These are phyloP conservation scores for Heliconius aoede DNA, from an alignment of 2,888 invertebrate species.

Conservation along the genomic window DNA sequence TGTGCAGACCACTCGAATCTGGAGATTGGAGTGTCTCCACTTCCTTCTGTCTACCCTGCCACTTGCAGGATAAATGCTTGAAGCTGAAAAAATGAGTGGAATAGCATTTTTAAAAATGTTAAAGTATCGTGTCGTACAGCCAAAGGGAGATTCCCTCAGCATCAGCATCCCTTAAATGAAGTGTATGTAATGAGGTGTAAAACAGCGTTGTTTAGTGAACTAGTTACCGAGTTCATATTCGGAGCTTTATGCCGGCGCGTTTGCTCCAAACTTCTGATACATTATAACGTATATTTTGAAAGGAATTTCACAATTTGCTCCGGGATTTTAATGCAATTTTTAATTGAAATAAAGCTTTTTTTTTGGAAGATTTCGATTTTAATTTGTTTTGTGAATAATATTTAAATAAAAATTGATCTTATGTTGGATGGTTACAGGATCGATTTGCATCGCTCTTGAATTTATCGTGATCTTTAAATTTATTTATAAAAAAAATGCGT, in stretches of 20 bases:
- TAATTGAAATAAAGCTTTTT: neutral
- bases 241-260: conserved; percentile 31
- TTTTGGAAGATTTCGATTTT: neutral
- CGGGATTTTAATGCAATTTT: neutral
- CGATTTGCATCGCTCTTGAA: no score
- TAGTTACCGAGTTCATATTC: conserved; percentile 62
- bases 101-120: neutral
- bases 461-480: no score
- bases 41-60: no score
- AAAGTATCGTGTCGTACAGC: conserved; percentile 49
- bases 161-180: conserved; percentile 61
- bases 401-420: no score
- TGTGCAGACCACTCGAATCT: no score
- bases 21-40: neutral
- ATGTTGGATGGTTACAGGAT: no score
- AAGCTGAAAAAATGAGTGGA: no score
- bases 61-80: no score
- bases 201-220: conserved; percentile 70
- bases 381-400: neutral
- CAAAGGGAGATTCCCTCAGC: conserved; percentile 51
- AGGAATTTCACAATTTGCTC: neutral
- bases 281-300: neutral
- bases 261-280: conserved; percentile 22
- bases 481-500: no score
- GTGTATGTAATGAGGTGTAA: conserved; percentile 71